These are phyloP conservation scores for Aleiodes sp. DNA, from an alignment of 1,140 invertebrate species.

Conservation along the genomic window DNA sequence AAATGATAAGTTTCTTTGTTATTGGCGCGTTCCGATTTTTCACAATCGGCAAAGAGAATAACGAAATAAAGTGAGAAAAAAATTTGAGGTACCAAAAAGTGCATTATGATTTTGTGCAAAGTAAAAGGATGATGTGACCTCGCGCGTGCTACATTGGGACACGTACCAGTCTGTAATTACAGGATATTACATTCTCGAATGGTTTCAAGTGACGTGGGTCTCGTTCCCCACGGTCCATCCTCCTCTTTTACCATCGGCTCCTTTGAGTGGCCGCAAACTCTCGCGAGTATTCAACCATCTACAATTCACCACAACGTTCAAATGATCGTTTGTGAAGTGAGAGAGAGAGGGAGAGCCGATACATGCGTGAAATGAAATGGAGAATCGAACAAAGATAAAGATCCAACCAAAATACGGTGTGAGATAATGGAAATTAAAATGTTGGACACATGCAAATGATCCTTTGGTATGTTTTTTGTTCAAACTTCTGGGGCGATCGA, in stretches of 20 bases:
- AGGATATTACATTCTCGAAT: slow-evolving; percentile 43
- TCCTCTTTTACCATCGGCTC: slow-evolving; percentile 12
- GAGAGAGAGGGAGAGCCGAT: neutral
- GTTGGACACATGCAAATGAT: too few species aligned
- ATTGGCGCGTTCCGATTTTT: neutral
- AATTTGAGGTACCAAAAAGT: too few species aligned
- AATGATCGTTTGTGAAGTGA: neutral
- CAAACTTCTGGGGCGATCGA: too few species aligned
- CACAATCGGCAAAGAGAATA: neutral
- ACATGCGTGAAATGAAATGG: slow-evolving; percentile 3
- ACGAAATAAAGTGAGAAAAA: neutral
- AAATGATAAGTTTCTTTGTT: too few species aligned
- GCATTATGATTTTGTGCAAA: slow-evolving; percentile 7
- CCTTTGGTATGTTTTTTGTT: too few species aligned
- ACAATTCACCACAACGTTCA: neutral
- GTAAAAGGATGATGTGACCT: slow-evolving; percentile 12
- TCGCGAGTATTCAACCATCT: too few species aligned
- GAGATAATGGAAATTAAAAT: neutral
- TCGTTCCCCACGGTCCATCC: slow-evolving; percentile 20
- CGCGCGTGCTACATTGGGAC: slow-evolving; percentile 20
- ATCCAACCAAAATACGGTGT: neutral
- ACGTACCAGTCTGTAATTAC: slow-evolving; percentile 39
- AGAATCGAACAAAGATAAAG: slow-evolving; percentile 16
- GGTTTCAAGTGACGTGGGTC: slow-evolving; percentile 38
- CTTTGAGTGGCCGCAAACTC: neutral